These are phyloP conservation scores for Raphicerus campestris DNA, from an alignment of 2,113 vertebrate genomes.

Conservation along the genomic window DNA sequence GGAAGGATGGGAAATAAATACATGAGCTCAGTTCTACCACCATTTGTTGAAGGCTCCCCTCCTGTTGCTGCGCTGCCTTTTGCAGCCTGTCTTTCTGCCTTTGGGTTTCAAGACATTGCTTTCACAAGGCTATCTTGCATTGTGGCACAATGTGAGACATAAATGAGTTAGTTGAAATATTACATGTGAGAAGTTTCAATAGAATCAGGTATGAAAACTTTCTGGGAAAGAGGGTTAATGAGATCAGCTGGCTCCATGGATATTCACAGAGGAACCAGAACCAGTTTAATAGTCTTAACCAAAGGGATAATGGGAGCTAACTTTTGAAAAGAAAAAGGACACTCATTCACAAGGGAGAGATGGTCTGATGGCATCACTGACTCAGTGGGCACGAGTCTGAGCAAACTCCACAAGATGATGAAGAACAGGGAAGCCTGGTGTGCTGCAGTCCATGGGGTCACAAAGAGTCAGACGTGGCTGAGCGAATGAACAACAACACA, in stretches of 20 bases:
- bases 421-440: neutral
- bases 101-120: neutral
- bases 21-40: neutral
- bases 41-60: neutral
- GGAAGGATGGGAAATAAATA: neutral
- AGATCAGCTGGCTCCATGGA: neutral
- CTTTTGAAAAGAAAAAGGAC: neutral
- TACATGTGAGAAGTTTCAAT: neutral
- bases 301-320: neutral
- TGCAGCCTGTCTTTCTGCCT: neutral
- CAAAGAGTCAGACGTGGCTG: fast-evolving
- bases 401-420: neutral
- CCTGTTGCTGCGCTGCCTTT: too few relatives aligned
- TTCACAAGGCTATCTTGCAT: neutral
- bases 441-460: neutral
- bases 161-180: neutral
- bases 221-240: neutral
- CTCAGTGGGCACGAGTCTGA: neutral
- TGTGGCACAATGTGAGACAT: neutral
- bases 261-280: neutral
- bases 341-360: neutral
- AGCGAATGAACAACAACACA: neutral
- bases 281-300: neutral
- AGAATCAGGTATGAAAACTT: neutral
- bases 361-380: neutral